Conservation (phyloP, 23 tunicate genomes). For the Trididemnum clinides region DNA sequence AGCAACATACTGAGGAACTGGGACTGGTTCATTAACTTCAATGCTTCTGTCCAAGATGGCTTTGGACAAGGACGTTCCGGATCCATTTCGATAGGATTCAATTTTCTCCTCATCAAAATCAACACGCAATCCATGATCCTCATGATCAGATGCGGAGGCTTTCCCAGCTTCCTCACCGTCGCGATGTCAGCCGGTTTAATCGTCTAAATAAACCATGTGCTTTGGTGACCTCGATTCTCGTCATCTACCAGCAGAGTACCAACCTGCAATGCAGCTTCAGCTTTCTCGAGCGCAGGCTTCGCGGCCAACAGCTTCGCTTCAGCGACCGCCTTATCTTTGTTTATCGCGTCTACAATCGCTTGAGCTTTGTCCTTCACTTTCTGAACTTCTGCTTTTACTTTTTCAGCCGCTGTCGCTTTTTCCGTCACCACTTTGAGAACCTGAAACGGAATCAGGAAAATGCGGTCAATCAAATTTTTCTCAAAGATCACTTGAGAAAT, state of each 20-base stretch:
- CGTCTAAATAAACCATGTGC: slow-evolving; percentile 38
- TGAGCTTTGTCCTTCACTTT: slow-evolving; percentile 83
- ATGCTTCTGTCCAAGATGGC: slow-evolving; percentile 77
- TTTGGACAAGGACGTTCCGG: slow-evolving; percentile 66
- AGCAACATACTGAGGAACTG: slow-evolving; percentile 73
- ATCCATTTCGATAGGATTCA: slow-evolving; percentile 68
- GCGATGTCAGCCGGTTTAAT: slow-evolving; percentile 83
- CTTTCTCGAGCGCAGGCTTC: slow-evolving; percentile 69
- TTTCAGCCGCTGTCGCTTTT: slow-evolving; percentile 71
- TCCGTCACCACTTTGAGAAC: slow-evolving; percentile 78
- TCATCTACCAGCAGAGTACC: not conserved
- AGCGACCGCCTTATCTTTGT: slow-evolving; percentile 77
- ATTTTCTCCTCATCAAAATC: slow-evolving; percentile 58
- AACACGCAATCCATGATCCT: slow-evolving; percentile 88
- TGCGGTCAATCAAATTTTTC: too few relatives aligned
- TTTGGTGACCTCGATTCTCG: too few relatives aligned
- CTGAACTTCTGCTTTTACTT: slow-evolving; percentile 73
- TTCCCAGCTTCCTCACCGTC: slow-evolving; percentile 78
- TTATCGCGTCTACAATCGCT: slow-evolving; percentile 68
- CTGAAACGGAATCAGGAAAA: too few relatives aligned
- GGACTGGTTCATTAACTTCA: slow-evolving; percentile 78
- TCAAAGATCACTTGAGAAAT: too few relatives aligned
- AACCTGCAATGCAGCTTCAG: slow-evolving; percentile 81
- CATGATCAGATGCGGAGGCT: slow-evolving; percentile 89
- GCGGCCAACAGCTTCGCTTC: slow-evolving; percentile 77